These are phyloP conservation scores for Harpagoxenus sublaevis DNA, from an alignment of 2,888 invertebrate genomes.

Conservation along the genomic window DNA sequence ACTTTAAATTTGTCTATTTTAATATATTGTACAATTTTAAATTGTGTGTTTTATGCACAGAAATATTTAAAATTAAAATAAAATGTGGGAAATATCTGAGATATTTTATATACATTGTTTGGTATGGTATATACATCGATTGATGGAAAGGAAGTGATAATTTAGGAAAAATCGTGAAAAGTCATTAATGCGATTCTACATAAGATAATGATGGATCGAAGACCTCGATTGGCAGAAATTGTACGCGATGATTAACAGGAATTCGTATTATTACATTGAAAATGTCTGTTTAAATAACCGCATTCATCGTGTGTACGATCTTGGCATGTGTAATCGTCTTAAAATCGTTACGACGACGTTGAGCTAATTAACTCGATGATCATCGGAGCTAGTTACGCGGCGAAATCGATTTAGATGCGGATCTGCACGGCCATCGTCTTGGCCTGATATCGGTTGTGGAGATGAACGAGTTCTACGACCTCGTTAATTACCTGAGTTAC, in stretches of 20 bases:
- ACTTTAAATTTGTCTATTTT: background rate
- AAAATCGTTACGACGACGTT: slow-evolving; percentile 57
- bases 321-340: slow-evolving; percentile 59
- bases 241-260: background rate
- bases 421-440: slow-evolving; percentile 70
- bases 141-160: background rate
- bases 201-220: background rate
- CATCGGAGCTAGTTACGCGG: slow-evolving; percentile 64
- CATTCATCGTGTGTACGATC: slow-evolving; percentile 19
- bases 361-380: slow-evolving; percentile 72
- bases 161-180: background rate
- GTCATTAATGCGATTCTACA: background rate
- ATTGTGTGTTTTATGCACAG: background rate
- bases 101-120: background rate
- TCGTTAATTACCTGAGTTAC: slow-evolving; percentile 82
- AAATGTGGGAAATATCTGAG: background rate
- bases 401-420: slow-evolving; percentile 80
- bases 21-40: slow-evolving; percentile 11
- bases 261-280: slow-evolving; percentile 2
- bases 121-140: background rate
- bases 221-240: slow-evolving; percentile 13
- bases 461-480: slow-evolving; percentile 79
- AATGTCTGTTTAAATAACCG: slow-evolving; percentile 18
- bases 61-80: background rate
- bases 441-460: slow-evolving; percentile 74